Evolutionary conservation across 37 sponge, comb jelly and placozoan species (phyloP).

Genomic region (Agelas oroides): DNA sequence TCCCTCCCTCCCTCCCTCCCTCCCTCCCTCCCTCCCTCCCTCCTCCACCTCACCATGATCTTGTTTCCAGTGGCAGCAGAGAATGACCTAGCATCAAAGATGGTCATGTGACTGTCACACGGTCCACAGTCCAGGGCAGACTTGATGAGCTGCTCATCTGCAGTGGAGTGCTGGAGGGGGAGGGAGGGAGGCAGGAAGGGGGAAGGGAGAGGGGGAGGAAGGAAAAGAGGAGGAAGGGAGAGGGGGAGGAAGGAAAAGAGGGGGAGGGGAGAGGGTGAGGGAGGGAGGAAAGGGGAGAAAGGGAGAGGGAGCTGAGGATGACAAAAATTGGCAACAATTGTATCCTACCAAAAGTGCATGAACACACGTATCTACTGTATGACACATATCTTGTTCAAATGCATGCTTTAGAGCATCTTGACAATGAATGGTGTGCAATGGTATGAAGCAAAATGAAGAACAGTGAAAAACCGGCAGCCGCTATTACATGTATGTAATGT

Average conservation of each 20-base stretch:
- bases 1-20: not conserved
- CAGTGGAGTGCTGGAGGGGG: conserved; percentile 58
- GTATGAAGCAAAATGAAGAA: no score
- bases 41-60: conserved; percentile 68
- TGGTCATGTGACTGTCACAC: conserved; percentile 66
- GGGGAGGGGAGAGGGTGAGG: not conserved
- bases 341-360: no score
- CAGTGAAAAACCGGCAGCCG: no score
- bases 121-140: conserved; percentile 55
- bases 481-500: no score
- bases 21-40: no score
- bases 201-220: not conserved
- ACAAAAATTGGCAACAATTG: no score
- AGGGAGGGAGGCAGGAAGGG: not conserved
- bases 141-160: conserved; percentile 83
- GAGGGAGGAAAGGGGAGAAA: not conserved
- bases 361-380: no score
- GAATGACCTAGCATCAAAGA: conserved; percentile 89
- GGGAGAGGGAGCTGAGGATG: not conserved
- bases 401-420: no score
- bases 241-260: not conserved
- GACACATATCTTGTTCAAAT: no score
- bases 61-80: conserved; percentile 96
- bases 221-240: not conserved
- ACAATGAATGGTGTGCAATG: no score